Conservation (phyloP, 2,888 invertebrate species). For the Drosophila paranaensis region DNA sequence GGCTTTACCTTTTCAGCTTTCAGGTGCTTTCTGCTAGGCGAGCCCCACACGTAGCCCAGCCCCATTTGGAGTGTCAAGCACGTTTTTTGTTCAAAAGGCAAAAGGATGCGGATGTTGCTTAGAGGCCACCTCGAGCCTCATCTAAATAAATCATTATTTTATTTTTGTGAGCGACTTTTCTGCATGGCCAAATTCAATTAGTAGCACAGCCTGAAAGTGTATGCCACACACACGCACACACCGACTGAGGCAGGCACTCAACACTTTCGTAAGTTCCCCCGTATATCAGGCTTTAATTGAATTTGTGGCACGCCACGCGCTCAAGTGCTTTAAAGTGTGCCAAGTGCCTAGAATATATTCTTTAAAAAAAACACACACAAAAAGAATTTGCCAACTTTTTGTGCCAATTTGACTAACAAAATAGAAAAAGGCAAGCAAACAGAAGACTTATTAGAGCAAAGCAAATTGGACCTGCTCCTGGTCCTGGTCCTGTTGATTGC, state of each 20-base stretch:
- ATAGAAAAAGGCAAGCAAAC: conserved; percentile 20
- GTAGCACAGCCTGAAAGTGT: conserved; percentile 25
- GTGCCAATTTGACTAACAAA: conserved; percentile 24
- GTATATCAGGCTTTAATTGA: conserved; percentile 38
- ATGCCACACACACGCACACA: neutral
- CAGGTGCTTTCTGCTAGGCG: neutral
- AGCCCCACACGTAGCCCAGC: neutral
- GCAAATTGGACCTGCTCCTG: conserved; percentile 22
- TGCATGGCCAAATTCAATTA: conserved; percentile 58
- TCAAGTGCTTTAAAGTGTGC: conserved; percentile 26
- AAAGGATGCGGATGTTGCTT: neutral
- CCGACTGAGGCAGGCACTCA: conserved; percentile 13
- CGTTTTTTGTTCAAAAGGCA: conserved; percentile 3
- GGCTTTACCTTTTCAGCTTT: neutral
- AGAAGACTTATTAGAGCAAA: conserved; percentile 16
- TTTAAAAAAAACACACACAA: neutral
- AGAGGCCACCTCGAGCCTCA: conserved; percentile 2
- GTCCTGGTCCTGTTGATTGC: conserved; percentile 26
- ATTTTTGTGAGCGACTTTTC: conserved; percentile 48
- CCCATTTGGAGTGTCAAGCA: conserved; percentile 4
- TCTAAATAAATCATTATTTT: conserved; percentile 53
- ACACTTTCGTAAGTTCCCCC: conserved; percentile 31
- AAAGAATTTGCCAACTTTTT: conserved; percentile 1
- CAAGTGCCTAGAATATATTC: conserved; percentile 1
- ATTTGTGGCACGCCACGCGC: conserved; percentile 43